phyloP scores from a whole-genome alignment of 2,888 invertebrate species.

The Netelia virgata region DNA sequence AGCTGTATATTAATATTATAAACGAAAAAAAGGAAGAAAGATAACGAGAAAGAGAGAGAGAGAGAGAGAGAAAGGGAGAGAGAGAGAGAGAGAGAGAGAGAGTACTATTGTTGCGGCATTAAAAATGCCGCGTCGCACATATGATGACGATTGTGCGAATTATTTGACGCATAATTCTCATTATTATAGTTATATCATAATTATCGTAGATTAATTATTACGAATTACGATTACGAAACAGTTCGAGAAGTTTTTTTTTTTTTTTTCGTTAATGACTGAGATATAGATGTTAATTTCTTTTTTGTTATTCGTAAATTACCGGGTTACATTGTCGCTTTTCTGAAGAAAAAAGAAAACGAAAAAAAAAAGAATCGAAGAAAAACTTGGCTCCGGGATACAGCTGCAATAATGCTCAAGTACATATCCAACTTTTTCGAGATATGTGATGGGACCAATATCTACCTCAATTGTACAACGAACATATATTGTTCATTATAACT shows the following conservation, averaged over 20 bases:
- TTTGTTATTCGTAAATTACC: conserved; percentile 75
- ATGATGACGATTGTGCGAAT: conserved; percentile 27
- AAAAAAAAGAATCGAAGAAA: conserved; percentile 40
- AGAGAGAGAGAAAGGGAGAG: neutral
- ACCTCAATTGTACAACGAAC: conserved; percentile 73
- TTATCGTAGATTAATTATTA: conserved; percentile 46
- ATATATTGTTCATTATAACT: conserved; percentile 63
- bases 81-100: neutral
- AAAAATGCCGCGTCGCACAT: conserved; percentile 57
- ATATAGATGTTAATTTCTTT: conserved; percentile 78
- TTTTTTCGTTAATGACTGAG: conserved; percentile 76
- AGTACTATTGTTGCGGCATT: conserved; percentile 59
- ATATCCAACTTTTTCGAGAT: conserved; percentile 65
- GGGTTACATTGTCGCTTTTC: conserved; percentile 74
- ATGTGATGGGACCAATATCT: conserved; percentile 70
- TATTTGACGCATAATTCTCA: conserved; percentile 39
- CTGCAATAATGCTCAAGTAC: conserved; percentile 81
- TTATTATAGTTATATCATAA: conserved; percentile 42
- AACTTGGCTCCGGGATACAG: conserved; percentile 81
- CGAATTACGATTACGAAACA: conserved; percentile 27
- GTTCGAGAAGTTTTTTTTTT: conserved; percentile 41
- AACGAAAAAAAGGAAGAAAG: conserved; percentile 1
- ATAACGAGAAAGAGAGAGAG: neutral
- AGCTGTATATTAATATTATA: conserved; percentile 44
- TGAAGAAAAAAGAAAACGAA: conserved; percentile 54